Percentiles rank a stretch among this genome's conserved stretches.
phyloP scores from a whole-genome alignment of 2,888 invertebrate species.

The Strigamia transsilvanica region DNA sequence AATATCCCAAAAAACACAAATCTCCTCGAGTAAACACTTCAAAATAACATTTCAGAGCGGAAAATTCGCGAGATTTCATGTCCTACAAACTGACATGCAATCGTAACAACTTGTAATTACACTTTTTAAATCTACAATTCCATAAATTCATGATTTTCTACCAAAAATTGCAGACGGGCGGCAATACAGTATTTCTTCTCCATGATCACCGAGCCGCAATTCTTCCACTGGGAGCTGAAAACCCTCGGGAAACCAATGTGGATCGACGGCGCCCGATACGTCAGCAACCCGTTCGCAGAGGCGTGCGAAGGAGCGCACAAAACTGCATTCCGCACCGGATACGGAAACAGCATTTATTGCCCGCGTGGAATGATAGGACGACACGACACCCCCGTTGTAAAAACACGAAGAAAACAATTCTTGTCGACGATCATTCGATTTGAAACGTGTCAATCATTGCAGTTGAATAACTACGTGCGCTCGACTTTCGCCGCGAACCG shows the following conservation, averaged over 20 bases:
- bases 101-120: not conserved
- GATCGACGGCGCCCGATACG: not conserved
- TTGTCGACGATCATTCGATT: constrained; percentile 1
- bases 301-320: constrained; percentile 84
- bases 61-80: not conserved
- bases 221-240: not conserved
- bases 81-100: not conserved
- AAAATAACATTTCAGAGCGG: not conserved
- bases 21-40: not conserved
- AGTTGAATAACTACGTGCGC: constrained; percentile 76
- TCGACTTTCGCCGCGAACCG: constrained; percentile 72
- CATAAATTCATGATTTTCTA: not conserved
- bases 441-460: constrained; percentile 56
- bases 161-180: not conserved
- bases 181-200: not conserved
- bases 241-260: not conserved
- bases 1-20: not conserved
- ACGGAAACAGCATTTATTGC: constrained; percentile 87
- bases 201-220: not conserved
- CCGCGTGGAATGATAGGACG: constrained; percentile 80
- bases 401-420: not conserved
- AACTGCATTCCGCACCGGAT: constrained; percentile 83
- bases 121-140: no score
- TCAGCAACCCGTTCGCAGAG: not conserved
- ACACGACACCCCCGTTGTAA: constrained; percentile 75